Base-by-base conservation (phyloP, 2,113 vertebrate species). In the Dendropsophus ebraccatus region DNA sequence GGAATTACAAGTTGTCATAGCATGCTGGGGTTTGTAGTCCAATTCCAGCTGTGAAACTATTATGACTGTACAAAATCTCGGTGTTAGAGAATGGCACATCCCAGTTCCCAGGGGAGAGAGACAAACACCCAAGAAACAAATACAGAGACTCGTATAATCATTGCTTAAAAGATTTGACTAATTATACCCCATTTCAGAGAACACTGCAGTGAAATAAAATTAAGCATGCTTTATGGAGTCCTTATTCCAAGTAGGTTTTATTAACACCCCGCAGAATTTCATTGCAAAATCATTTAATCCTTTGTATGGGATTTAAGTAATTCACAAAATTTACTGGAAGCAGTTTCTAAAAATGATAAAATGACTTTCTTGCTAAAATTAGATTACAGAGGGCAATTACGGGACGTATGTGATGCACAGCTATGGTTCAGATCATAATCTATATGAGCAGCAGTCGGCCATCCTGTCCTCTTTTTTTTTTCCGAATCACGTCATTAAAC, bases 151-250 rank as follows among this genome's bases (percentile, higher is more conserved):
- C 74, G 73, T 73, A 41, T 83, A 41, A 73, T 83, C 30, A 58
- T 73, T 45, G 69, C 81, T 83, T 83, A 73, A 58, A 58, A 83
- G 47, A 83, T 83, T 74, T 50, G 50, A 83, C 81, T 83, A 73
- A 83, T 83, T 83, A 25, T 83, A 41, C 23, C 50, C 50, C 8
- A 45, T 73, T 83, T 58, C 32, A 41, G 21, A 45, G 49, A 73
- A 41, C 81, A 56, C 49, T 58, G 69, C 81, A 83, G 81, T 10
- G 50, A 83, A 56, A 83, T 73, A 72, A 83, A 73, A 73, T 83
- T n/a, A 73, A 83, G 56, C 14, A 37, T 72, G 12, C 6, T 83
- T 83, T 83, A 73, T 72, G 32, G 50, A 83, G 65, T 74, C 13
- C 56, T 81, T 73, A 73, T 73, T 58, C 50, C 54, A 30, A 45